Evolutionary conservation across 1,140 invertebrate species (phyloP), one percentile per base, ranked within the genome.

Genomic region (Mamestra configurata): DNA sequence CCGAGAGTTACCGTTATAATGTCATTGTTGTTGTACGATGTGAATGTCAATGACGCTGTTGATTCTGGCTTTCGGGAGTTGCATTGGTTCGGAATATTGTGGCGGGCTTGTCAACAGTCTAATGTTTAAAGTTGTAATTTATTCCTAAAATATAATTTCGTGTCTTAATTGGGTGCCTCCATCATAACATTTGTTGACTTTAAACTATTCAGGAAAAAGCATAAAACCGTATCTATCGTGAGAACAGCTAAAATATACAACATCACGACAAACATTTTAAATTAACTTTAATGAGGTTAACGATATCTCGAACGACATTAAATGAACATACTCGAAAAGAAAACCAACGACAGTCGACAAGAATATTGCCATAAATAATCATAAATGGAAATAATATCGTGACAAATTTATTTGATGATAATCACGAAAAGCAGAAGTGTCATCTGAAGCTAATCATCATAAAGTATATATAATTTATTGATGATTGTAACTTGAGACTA

Each of bases 381-480:
- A 51, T 73, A 22, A 55, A 73, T 73, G 53, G 51, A 37, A 40
- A 73, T 73, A 20, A 22, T 37, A 57, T 43, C 51, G 35, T 3
- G 51, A 57, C 51, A 76, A 76, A 76, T 64, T 49, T 76, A 64
- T 76, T 18, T 7, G 22, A 61, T 76, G 57, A 64, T 49, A 73
- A 40, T 46, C 57, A 75, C 40, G 43, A 51, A 57, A 40, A 76
- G 55, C 18, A 76, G 15, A 76, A 76, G 22, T 76, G 73, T 40
- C 73, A 76, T 31, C 40, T 27, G 24, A 35, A 55, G 66, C 37
- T 43, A 73, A 73, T 72, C 49, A 72, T 72, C 70, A 72, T 72
- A 72, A 72, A 72, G 18, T 72, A 72, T 40, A 72, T n/a, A 20
- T 55, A 72, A 72, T 53, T 72, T 57, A 73, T 73, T 57, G 51